A percentile compares a stretch with the other conserved stretches of the same genome.
Conservation (phyloP, 2,888 invertebrate genomes). For the Loripinus fragilis region DNA sequence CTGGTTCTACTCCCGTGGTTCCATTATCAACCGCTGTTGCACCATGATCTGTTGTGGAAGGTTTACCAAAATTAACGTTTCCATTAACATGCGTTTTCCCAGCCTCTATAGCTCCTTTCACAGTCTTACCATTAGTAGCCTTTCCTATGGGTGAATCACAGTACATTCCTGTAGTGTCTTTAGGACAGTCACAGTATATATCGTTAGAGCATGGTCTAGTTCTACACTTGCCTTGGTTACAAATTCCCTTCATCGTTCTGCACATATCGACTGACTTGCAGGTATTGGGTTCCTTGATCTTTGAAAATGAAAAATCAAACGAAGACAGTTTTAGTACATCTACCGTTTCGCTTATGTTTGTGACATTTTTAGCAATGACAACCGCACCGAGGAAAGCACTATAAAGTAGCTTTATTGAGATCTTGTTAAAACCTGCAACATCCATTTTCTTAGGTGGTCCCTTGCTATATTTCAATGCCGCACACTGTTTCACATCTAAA, state of each 20-base stretch:
- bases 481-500: no score
- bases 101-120: neutral
- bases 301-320: conserved; percentile 36
- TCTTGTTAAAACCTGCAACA: no score
- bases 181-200: conserved; percentile 34
- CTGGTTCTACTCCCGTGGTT: no score
- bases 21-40: no score
- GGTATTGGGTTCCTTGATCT: neutral
- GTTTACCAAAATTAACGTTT: neutral
- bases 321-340: neutral
- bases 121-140: neutral
- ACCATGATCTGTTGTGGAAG: no score
- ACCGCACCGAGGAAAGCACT: no score
- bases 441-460: no score
- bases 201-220: conserved; percentile 24
- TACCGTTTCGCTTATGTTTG: neutral
- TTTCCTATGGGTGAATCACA: conserved; percentile 27
- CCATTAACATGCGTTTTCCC: conserved; percentile 38
- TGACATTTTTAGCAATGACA: neutral
- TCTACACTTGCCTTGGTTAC: conserved; percentile 34
- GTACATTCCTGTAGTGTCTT: conserved; percentile 25
- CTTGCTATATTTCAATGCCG: no score
- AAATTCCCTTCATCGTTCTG: conserved; percentile 31
- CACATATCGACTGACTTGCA: conserved; percentile 32
- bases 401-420: no score